Evolutionary conservation across 2,888 invertebrate species (phyloP).

Genomic region (Machimus rusticus): DNA sequence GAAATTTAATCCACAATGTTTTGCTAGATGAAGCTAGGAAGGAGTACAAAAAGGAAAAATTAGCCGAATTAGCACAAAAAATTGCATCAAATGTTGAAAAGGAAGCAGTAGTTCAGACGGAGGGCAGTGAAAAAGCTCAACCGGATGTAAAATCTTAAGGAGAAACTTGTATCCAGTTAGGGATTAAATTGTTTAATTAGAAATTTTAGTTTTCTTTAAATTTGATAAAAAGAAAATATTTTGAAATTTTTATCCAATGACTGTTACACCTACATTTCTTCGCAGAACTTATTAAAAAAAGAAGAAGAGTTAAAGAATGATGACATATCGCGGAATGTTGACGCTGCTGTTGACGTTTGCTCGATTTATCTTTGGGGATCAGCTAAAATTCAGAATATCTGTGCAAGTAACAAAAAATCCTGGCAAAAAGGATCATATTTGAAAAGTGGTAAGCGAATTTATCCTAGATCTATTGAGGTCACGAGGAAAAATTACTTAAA

Average conservation of each 20-base stretch:
- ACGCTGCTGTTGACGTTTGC: neutral
- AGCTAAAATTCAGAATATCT: neutral
- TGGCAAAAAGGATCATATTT: neutral
- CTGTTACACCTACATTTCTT: neutral
- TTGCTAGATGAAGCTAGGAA: slow-evolving; percentile 83
- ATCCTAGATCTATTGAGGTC: neutral
- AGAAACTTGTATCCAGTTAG: neutral
- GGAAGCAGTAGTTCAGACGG: neutral
- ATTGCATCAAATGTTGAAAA: neutral
- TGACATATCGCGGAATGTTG: neutral
- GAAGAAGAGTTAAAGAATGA: neutral
- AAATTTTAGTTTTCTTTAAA: neutral
- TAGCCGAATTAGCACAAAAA: slow-evolving; percentile 49
- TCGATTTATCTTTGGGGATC: neutral
- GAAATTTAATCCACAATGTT: slow-evolving; percentile 80
- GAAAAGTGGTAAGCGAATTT: neutral
- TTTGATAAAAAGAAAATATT: neutral
- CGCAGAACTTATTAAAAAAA: neutral
- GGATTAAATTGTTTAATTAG: neutral
- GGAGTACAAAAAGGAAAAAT: slow-evolving; percentile 75
- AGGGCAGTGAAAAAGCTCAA: neutral
- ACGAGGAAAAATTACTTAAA: neutral
- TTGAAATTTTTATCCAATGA: neutral
- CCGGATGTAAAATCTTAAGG: neutral
- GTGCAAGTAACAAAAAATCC: neutral